A percentile compares a stretch with the other conserved stretches of the same genome.
Conservation (phyloP, 2,888 invertebrate genomes). For the Nematopogon swammerdamellus region DNA sequence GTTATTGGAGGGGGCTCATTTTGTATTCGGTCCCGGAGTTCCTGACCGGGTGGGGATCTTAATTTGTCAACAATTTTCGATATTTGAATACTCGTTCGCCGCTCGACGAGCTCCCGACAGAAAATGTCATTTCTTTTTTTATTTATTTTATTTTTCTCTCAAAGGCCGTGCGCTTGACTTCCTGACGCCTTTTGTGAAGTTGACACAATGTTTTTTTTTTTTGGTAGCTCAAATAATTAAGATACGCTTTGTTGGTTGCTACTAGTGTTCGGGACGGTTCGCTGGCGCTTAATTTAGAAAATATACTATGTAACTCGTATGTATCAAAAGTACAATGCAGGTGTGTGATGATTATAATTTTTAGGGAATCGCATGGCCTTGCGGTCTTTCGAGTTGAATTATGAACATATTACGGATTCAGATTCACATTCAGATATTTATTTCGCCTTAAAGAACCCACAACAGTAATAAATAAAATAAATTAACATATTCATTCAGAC, state of each 20-base stretch:
- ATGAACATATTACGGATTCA: too few relatives aligned
- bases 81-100: slow-evolving; percentile 54
- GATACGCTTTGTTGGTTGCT: neutral
- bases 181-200: neutral
- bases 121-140: neutral
- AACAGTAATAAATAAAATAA: too few relatives aligned
- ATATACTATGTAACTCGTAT: too few relatives aligned
- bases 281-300: neutral
- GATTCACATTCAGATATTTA: too few relatives aligned
- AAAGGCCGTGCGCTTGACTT: neutral
- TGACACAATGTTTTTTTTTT: neutral
- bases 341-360: too few relatives aligned
- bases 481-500: too few relatives aligned
- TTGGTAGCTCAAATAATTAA: neutral
- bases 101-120: slow-evolving; percentile 29
- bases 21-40: slow-evolving; percentile 25
- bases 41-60: slow-evolving; percentile 46
- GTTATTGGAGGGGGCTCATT: slow-evolving; percentile 1
- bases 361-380: too few relatives aligned
- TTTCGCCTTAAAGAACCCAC: too few relatives aligned
- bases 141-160: neutral
- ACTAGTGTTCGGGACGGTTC: neutral
- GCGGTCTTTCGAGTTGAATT: too few relatives aligned
- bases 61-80: slow-evolving; percentile 58
- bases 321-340: too few relatives aligned